A percentile compares a stretch with the other conserved stretches of the same genome.
phyloP scores from a whole-genome alignment of 2,888 invertebrate genomes.

The Bombylius major region DNA sequence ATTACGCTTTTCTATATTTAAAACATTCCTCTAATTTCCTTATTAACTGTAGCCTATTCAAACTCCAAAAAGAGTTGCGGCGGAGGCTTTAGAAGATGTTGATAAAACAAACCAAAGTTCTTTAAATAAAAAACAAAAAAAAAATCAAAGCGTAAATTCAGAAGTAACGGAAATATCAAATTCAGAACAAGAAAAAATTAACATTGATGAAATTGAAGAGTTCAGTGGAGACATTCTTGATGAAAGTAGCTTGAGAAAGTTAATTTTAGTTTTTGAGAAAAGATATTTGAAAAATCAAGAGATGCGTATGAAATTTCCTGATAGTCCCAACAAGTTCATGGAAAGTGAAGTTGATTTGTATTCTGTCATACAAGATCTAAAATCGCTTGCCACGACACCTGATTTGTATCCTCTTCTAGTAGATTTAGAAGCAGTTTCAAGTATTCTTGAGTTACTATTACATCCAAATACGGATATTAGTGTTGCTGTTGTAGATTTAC shows the following conservation, averaged over 20 bases:
- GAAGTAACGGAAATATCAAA: conserved; percentile 41
- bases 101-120: conserved; percentile 20
- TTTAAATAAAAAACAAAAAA: conserved; percentile 44
- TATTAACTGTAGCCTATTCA: background rate
- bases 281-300: conserved; percentile 88
- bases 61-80: background rate
- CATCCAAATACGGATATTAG: conserved; percentile 82
- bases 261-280: conserved; percentile 89
- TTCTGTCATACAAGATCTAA: conserved; percentile 76
- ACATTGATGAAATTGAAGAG: conserved; percentile 70
- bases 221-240: conserved; percentile 77
- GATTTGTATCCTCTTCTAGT: conserved; percentile 88
- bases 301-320: conserved; percentile 96
- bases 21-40: too few species aligned
- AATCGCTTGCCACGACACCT: conserved; percentile 88
- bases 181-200: conserved; percentile 61
- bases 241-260: conserved; percentile 74
- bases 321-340: conserved; percentile 96
- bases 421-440: conserved; percentile 77
- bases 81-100: conserved; percentile 34
- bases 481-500: conserved; percentile 41
- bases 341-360: conserved; percentile 92
- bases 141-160: conserved; percentile 47
- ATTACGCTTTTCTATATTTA: too few species aligned
- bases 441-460: conserved; percentile 79